Evolutionary conservation across 2,888 invertebrate genomes (phyloP).

Genomic region (Drosophila borealis): DNA sequence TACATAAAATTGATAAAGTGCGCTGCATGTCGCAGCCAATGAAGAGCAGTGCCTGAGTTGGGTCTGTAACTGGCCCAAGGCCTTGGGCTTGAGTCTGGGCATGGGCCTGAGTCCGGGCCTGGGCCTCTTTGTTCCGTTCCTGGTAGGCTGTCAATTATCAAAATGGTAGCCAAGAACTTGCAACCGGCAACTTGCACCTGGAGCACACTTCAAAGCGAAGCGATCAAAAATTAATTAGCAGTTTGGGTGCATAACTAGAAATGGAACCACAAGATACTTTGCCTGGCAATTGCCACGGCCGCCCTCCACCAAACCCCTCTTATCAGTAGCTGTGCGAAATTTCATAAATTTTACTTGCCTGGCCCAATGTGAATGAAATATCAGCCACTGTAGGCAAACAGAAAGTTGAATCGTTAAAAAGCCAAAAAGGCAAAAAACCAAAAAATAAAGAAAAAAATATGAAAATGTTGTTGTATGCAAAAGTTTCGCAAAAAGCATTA

Average conservation of each 20-base stretch:
- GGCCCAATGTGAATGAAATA: slow-evolving; percentile 56
- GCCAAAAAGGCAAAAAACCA: slow-evolving; percentile 23
- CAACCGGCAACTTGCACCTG: slow-evolving; percentile 22
- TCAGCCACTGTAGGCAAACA: slow-evolving; percentile 42
- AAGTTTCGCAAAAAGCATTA: slow-evolving; percentile 70
- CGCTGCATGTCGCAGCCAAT: slow-evolving; percentile 45
- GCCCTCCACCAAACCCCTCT: neutral
- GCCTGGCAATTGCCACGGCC: slow-evolving; percentile 15
- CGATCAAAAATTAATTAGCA: slow-evolving; percentile 63
- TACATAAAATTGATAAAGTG: slow-evolving; percentile 72
- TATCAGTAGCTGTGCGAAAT: slow-evolving; percentile 57
- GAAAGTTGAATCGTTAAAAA: slow-evolving; percentile 72
- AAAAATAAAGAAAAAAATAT: slow-evolving; percentile 6
- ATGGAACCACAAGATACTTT: slow-evolving; percentile 60
- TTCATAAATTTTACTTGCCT: slow-evolving; percentile 59
- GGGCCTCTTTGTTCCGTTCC: neutral
- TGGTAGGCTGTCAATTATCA: slow-evolving; percentile 4
- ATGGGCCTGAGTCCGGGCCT: neutral
- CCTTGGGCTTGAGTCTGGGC: neutral
- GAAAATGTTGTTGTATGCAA: slow-evolving; percentile 35
- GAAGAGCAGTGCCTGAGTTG: slow-evolving; percentile 6
- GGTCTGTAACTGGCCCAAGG: neutral
- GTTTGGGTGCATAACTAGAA: slow-evolving; percentile 40
- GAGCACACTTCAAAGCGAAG: slow-evolving; percentile 36
- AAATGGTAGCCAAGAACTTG: slow-evolving; percentile 1